These are phyloP conservation scores for Saturnia pavonia DNA, from an alignment of 2,888 invertebrate genomes.

Conservation along the genomic window DNA sequence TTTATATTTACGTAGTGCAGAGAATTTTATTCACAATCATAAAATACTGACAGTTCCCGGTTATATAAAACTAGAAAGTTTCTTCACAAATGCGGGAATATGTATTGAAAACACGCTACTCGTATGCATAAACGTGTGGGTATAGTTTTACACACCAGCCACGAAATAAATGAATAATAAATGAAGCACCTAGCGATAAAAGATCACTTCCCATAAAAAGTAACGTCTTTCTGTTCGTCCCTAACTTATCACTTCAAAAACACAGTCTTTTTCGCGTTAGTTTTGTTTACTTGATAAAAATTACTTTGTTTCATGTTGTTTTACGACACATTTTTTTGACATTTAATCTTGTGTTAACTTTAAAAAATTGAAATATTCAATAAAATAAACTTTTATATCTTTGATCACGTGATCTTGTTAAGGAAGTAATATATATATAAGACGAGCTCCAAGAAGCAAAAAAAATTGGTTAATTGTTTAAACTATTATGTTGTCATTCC, in stretches of 20 bases:
- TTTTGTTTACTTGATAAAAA: too few species aligned
- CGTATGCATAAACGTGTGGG: not conserved
- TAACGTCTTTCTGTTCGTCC: not conserved
- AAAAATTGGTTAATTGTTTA: too few species aligned
- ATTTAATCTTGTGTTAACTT: too few species aligned
- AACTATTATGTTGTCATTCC: too few species aligned
- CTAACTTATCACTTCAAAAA: not conserved
- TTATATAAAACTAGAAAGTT: not conserved
- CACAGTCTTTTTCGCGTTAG: not conserved
- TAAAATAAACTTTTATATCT: too few species aligned
- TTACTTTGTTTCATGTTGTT: too few species aligned
- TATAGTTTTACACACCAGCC: constrained; percentile 3
- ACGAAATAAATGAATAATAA: constrained; percentile 7
- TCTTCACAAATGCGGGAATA: not conserved
- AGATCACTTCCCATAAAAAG: not conserved
- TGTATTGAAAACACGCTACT: constrained; percentile 5
- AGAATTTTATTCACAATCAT: not conserved
- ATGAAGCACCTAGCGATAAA: constrained; percentile 8
- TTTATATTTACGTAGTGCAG: not conserved
- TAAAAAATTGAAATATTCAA: too few species aligned
- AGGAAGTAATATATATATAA: too few species aligned
- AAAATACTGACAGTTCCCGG: not conserved
- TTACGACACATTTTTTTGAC: too few species aligned
- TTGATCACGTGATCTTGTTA: too few species aligned
- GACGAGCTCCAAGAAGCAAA: too few species aligned